Conservation (phyloP, 2,113 vertebrate genomes). For the Halcyon malimbica region DNA sequence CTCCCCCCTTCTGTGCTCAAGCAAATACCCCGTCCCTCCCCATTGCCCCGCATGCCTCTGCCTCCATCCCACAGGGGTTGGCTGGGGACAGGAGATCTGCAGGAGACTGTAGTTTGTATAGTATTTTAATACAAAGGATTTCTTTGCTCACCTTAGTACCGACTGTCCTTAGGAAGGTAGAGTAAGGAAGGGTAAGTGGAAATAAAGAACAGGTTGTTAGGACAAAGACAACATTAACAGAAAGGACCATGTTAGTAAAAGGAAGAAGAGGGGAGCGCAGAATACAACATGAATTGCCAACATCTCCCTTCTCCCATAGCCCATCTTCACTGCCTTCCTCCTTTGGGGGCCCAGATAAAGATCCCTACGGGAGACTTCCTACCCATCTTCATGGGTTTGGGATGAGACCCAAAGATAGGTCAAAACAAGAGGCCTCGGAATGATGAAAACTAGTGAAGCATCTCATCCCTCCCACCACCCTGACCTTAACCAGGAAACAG, state of each 20-base stretch:
- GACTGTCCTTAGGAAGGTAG: conserved; percentile 93
- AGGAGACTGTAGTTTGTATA: neutral
- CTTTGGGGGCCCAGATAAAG: neutral
- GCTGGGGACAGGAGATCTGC: neutral
- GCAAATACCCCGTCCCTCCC: neutral
- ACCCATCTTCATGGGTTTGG: neutral
- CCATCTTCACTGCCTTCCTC: neutral
- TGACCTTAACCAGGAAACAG: neutral
- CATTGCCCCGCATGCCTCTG: neutral
- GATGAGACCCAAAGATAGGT: neutral
- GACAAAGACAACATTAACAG: conserved; percentile 56
- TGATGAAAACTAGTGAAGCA: neutral
- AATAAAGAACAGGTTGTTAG: conserved; percentile 83
- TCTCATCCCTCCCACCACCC: neutral
- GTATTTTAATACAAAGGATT: conserved; percentile 37
- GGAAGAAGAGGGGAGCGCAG: conserved; percentile 6
- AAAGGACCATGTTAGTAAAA: conserved; percentile 42
- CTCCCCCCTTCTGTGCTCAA: neutral
- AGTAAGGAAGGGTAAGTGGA: conserved; percentile 76
- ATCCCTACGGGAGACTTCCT: neutral
- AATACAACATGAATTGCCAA: neutral
- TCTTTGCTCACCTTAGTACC: conserved; percentile 91
- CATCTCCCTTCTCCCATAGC: neutral
- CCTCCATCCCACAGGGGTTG: neutral
- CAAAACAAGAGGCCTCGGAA: neutral